Evolutionary conservation across 2,113 vertebrate species (phyloP).

Genomic region (Origma solitaria): DNA sequence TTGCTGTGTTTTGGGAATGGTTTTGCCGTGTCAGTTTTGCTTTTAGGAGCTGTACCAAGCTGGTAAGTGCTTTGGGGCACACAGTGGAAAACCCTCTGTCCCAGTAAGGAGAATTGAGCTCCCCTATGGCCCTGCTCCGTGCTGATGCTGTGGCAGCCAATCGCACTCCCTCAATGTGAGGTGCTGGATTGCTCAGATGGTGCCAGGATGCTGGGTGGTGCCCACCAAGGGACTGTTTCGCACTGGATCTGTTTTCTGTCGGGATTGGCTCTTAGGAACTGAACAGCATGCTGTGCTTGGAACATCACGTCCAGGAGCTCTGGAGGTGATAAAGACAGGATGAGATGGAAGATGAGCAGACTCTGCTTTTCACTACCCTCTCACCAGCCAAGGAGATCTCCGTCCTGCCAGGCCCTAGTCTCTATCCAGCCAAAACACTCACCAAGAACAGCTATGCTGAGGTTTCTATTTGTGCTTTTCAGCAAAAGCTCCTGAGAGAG

Average conservation of each 20-base stretch:
- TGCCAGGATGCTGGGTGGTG: not conserved
- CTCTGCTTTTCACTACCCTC: not conserved
- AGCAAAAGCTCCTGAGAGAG: not conserved
- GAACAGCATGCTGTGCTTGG: not conserved
- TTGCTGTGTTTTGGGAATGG: not conserved
- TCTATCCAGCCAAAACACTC: not conserved
- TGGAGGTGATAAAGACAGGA: not conserved
- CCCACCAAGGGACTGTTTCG: not conserved
- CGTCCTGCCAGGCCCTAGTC: not conserved
- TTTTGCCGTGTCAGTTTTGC: not conserved
- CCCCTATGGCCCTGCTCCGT: not conserved
- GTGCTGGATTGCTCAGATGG: not conserved
- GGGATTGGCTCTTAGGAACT: not conserved
- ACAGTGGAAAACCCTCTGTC: not conserved
- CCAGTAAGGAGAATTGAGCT: not conserved
- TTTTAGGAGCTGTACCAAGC: not conserved
- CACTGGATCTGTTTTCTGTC: not conserved
- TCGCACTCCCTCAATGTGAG: fast-evolving
- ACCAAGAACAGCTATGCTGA: not conserved
- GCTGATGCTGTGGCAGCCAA: fast-evolving
- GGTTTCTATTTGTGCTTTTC: not conserved
- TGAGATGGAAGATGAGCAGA: not conserved
- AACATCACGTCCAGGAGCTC: not conserved
- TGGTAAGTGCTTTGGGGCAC: not conserved
- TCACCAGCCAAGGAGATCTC: not conserved